Conservation (phyloP, 2,113 vertebrate species). For the Grallaria varia region DNA sequence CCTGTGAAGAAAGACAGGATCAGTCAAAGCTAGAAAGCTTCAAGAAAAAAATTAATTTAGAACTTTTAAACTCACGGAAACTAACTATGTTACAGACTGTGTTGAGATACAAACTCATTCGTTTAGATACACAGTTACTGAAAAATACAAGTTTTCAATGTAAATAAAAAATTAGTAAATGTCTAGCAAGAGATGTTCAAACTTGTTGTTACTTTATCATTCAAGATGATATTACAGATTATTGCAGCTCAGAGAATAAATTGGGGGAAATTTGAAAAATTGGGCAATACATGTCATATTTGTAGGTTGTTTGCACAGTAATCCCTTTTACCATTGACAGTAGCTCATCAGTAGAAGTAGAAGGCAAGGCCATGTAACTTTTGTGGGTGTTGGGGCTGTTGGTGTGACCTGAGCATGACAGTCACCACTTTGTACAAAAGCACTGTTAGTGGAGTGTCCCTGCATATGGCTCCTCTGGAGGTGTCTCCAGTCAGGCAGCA, state of each 20-base stretch:
- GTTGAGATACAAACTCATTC: not conserved
- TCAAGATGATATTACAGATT: not conserved
- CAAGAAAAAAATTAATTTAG: not conserved
- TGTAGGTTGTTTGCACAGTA: not conserved
- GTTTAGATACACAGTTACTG: rapidly evolving
- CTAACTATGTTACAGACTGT: not conserved
- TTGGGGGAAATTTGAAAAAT: not conserved
- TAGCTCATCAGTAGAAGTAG: not conserved
- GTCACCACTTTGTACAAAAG: not conserved
- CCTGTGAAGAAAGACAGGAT: not conserved
- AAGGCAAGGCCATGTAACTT: not conserved
- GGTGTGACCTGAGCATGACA: not conserved
- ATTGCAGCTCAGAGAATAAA: not conserved
- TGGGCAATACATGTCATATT: not conserved
- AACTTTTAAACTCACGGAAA: not conserved
- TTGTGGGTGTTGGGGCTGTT: not conserved
- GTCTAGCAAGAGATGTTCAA: not conserved
- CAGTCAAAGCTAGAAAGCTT: not conserved
- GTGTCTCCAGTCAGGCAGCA: not conserved
- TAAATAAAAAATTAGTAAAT: not conserved
- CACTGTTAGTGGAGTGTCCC: rapidly evolving
- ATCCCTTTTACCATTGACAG: not conserved
- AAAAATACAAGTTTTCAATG: not conserved
- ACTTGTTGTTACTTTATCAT: not conserved
- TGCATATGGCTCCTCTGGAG: rapidly evolving